Evolutionary conservation across 2,113 vertebrate genomes (phyloP).

Genomic region (Calypte anna): DNA sequence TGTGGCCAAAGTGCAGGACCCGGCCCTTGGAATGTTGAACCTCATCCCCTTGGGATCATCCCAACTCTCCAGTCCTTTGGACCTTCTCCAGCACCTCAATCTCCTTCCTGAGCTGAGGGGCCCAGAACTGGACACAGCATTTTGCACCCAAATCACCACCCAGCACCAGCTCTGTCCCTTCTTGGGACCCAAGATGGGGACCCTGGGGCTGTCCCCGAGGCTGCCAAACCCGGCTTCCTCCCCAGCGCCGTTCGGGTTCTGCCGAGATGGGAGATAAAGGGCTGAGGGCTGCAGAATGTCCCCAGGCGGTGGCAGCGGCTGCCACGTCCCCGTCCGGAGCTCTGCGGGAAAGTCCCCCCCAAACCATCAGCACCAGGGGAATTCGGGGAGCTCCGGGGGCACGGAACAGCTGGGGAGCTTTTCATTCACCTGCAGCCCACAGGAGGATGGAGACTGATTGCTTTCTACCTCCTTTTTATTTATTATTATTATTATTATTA

Average conservation of each 20-base stretch:
- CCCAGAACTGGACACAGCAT: not conserved
- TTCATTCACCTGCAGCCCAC: accelerated
- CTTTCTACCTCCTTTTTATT: not conserved
- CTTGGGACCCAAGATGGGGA: not conserved
- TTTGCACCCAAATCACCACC: accelerated
- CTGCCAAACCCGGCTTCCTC: too few relatives aligned
- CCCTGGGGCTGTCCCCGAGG: not conserved
- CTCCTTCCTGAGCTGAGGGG: too few relatives aligned
- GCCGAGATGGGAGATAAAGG: not conserved
- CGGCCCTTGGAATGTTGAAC: too few relatives aligned
- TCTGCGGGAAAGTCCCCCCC: not conserved
- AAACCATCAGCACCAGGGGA: not conserved
- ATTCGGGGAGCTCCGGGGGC: not conserved
- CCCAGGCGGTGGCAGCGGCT: not conserved
- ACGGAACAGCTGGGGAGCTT: accelerated
- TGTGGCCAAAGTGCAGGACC: too few relatives aligned
- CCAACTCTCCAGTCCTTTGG: too few relatives aligned
- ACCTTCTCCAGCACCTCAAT: too few relatives aligned
- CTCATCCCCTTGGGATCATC: too few relatives aligned
- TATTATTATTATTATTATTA: too few relatives aligned
- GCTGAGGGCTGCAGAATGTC: not conserved
- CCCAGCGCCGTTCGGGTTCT: not conserved
- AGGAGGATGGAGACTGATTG: not conserved
- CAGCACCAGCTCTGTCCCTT: accelerated
- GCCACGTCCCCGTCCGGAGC: accelerated